Percentiles rank a stretch among this genome's conserved stretches.
Evolutionary conservation across 2,113 vertebrate species (phyloP).

Genomic region (Bungarus multicinctus): DNA sequence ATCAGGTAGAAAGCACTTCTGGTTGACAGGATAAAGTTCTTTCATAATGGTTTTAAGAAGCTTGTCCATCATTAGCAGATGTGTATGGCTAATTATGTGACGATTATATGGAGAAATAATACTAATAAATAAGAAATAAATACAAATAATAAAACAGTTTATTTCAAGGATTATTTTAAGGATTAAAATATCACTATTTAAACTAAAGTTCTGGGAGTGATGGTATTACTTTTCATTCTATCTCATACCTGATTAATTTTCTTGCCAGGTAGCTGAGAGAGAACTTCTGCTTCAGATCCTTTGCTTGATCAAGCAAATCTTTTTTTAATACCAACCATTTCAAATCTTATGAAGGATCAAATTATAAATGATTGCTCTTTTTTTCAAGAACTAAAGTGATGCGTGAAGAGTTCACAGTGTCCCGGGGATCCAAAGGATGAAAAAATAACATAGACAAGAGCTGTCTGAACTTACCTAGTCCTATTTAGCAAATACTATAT

Average conservation of each 20-base stretch:
- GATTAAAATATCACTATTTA: background rate
- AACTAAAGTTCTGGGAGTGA: background rate
- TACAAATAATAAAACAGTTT: background rate
- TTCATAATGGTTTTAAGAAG: background rate
- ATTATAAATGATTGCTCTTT: background rate
- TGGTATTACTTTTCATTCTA: background rate
- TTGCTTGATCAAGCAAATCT: background rate
- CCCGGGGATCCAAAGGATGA: too few species aligned
- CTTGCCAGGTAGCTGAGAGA: background rate
- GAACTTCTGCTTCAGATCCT: background rate
- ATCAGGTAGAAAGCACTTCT: background rate
- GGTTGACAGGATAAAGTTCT: background rate
- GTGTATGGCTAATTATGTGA: background rate
- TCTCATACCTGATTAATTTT: background rate
- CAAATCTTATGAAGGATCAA: background rate
- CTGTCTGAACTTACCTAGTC: background rate
- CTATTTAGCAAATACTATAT: background rate
- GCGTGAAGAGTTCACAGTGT: background rate
- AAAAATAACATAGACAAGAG: background rate
- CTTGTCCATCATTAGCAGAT: background rate
- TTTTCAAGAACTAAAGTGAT: background rate
- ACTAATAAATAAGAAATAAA: background rate
- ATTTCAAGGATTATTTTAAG: background rate
- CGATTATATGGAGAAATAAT: background rate
- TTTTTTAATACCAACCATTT: background rate